A percentile compares a stretch with the other conserved stretches of the same genome.
Evolutionary conservation across 2,113 vertebrate genomes (phyloP).

Genomic region (Aphyosemion australe): DNA sequence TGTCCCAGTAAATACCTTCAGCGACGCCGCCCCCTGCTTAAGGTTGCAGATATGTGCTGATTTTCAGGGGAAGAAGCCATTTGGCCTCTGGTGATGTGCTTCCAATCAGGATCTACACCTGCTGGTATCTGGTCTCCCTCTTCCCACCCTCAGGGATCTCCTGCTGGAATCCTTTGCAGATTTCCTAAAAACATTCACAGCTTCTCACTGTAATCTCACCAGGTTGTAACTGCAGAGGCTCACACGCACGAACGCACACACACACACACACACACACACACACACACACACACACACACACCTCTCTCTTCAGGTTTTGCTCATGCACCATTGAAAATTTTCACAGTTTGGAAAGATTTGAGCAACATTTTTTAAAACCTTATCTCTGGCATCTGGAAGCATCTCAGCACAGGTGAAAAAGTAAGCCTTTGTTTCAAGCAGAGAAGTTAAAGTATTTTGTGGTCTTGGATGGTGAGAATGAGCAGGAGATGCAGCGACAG

Average conservation of each 20-base stretch:
- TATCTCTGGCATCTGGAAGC: no score
- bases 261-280: no score
- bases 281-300: no score
- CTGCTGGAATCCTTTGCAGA: conserved; percentile 2
- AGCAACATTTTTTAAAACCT: no score
- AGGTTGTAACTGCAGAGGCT: background rate
- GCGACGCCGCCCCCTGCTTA: conserved; percentile 62
- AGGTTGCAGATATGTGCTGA: conserved; percentile 55
- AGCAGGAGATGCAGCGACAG: no score
- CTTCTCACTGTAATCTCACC: background rate
- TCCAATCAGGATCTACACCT: conserved; percentile 75
- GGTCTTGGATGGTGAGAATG: no score
- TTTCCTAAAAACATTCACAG: background rate
- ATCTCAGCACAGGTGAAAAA: no score
- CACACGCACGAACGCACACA: background rate
- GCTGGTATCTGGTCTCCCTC: conserved; percentile 48
- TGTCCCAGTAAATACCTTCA: conserved; percentile 71
- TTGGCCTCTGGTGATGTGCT: conserved; percentile 60
- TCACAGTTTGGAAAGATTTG: no score
- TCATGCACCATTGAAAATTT: no score
- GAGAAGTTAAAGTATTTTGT: no score
- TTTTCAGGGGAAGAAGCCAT: conserved; percentile 50
- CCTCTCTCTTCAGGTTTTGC: no score
- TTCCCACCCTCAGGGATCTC: conserved; percentile 19
- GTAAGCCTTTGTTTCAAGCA: no score